phyloP scores from a whole-genome alignment of 2,113 vertebrate species.

The Hippolais icterina region DNA sequence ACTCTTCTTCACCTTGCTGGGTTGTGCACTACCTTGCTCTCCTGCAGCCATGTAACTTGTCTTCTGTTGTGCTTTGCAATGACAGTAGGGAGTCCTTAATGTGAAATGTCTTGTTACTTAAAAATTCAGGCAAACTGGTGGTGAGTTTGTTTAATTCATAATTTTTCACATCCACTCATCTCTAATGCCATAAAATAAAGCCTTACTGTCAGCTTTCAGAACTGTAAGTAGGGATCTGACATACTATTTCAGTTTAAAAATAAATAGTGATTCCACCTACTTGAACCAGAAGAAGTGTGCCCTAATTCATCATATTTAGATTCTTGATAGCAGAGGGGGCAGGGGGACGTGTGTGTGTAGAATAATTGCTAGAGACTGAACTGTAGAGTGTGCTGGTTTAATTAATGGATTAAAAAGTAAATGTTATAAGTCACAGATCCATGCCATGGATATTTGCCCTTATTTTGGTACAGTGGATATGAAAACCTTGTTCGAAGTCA shows the following conservation, averaged over 20 bases:
- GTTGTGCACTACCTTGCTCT: neutral
- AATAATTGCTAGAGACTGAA: neutral
- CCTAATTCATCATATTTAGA: neutral
- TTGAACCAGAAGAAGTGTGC: neutral
- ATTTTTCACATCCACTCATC: neutral
- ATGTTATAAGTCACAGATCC: neutral
- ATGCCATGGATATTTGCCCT: neutral
- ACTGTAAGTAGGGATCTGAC: neutral
- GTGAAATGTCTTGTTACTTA: neutral
- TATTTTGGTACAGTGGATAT: neutral
- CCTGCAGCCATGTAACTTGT: neutral
- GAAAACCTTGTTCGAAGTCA: neutral
- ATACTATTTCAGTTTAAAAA: neutral
- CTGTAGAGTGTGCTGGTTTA: neutral
- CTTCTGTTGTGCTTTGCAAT: neutral
- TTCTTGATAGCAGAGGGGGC: neutral
- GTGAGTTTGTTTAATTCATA: neutral
- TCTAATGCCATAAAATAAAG: neutral
- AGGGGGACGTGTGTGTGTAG: no score
- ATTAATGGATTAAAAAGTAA: neutral
- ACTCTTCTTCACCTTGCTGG: neutral
- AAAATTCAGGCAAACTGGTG: neutral
- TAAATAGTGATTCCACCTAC: neutral
- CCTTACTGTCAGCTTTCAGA: neutral
- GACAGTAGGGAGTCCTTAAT: neutral